These are phyloP conservation scores for Drosophila mauritiana DNA, from an alignment of 1,140 invertebrate species.

Conservation along the genomic window DNA sequence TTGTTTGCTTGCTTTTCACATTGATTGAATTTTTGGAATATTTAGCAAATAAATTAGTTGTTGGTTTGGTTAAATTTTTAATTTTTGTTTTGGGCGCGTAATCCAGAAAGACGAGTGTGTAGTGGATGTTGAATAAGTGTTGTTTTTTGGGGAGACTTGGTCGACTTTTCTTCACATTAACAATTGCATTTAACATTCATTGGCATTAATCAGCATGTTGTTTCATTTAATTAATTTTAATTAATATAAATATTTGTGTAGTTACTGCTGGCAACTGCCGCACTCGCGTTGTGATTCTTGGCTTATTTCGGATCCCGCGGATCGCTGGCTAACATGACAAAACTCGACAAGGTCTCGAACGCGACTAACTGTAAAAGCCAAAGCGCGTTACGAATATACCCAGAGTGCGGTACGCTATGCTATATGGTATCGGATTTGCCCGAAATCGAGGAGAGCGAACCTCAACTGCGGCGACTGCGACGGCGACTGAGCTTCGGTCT, in stretches of 20 bases:
- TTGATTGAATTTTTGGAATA: conserved; percentile 36
- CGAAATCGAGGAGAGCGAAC: conserved; percentile 28
- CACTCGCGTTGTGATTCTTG: conserved; percentile 36
- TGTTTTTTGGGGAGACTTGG: conserved; percentile 31
- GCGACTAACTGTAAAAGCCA: conserved; percentile 85
- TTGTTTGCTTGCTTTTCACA: conserved; percentile 70
- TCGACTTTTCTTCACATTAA: conserved; percentile 81
- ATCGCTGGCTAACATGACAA: conserved; percentile 83
- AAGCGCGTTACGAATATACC: conserved; percentile 84
- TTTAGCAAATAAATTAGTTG: conserved; percentile 40
- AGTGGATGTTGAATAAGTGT: conserved; percentile 14
- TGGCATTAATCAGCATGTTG: conserved; percentile 11
- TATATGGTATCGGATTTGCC: conserved; percentile 20
- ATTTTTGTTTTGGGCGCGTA: conserved; percentile 62
- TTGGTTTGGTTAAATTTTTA: conserved; percentile 15
- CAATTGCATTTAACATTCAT: conserved; percentile 32
- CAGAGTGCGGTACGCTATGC: conserved; percentile 32
- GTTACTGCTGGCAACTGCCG: conserved; percentile 16
- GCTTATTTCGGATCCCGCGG: conserved; percentile 23
- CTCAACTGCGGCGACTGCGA: conserved; percentile 48
- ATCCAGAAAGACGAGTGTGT: conserved; percentile 65
- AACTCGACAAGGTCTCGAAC: conserved; percentile 85
- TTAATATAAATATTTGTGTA: background rate
- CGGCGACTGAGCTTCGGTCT: conserved; percentile 41
- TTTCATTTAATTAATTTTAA: conserved; percentile 11